Percentiles rank a stretch among this genome's conserved stretches.
Evolutionary conservation across 1,140 invertebrate genomes (phyloP).

Genomic region (Megalopta genalis): DNA sequence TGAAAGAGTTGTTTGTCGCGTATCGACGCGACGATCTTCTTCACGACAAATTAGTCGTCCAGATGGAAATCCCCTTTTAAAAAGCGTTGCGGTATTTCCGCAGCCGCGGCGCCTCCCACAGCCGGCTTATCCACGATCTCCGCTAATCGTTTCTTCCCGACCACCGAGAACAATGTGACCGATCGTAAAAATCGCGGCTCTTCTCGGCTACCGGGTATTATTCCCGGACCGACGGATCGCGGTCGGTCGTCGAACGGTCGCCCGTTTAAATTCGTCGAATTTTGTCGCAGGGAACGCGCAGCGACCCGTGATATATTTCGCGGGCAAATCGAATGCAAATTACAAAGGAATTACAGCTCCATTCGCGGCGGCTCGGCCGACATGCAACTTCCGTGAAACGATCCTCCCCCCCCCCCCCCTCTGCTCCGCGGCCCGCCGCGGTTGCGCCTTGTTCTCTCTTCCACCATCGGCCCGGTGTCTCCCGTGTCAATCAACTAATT

Average conservation of each 20-base stretch:
- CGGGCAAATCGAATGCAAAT: constrained; percentile 71
- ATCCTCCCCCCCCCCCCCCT: constrained; percentile 61
- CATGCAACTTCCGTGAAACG: constrained; percentile 70
- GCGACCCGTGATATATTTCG: constrained; percentile 58
- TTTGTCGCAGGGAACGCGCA: constrained; percentile 28
- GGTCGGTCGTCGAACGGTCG: constrained; percentile 29
- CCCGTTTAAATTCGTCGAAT: constrained; percentile 62
- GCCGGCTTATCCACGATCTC: constrained; percentile 26
- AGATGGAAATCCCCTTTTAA: neutral
- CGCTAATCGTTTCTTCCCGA: constrained; percentile 18
- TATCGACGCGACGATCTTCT: constrained; percentile 16
- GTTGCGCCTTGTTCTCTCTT: neutral
- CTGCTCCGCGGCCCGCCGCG: constrained; percentile 7
- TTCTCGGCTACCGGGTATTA: neutral
- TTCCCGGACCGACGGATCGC: neutral
- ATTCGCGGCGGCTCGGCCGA: constrained; percentile 56
- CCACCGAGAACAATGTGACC: constrained; percentile 34
- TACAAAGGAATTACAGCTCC: constrained; percentile 69
- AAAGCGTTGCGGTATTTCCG: constrained; percentile 1
- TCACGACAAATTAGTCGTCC: neutral
- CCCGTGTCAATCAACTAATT: constrained; percentile 70
- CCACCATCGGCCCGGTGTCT: constrained; percentile 21
- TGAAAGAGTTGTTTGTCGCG: constrained; percentile 13
- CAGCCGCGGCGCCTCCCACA: constrained; percentile 5
- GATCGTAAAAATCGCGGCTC: constrained; percentile 25